phyloP scores from a whole-genome alignment of 2,797 vertebrate species.

The Carduelis carduelis region DNA sequence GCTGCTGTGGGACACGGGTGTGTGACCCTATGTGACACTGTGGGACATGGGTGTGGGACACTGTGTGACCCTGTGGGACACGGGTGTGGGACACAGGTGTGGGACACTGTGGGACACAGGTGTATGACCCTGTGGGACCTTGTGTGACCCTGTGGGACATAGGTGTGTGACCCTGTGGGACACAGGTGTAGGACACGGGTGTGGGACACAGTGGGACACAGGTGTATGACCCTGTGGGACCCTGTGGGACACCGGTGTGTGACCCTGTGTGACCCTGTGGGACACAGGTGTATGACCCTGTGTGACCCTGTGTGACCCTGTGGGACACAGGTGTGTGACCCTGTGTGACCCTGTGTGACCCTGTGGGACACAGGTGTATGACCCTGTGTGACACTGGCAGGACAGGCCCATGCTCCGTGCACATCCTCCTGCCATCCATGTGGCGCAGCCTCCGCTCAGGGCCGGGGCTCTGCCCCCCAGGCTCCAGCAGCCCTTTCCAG shows the following conservation, averaged over 20 bases:
- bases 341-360: no score
- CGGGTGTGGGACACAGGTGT: rapidly evolving
- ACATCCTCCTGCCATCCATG: rapidly evolving
- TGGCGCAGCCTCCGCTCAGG: rapidly evolving
- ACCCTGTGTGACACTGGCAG: neutral
- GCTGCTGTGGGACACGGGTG: neutral
- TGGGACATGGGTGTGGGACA: no score
- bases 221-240: no score
- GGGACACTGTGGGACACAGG: no score
- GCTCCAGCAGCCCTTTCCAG: neutral
- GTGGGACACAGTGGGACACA: neutral
- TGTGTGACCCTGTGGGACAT: neutral
- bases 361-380: neutral
- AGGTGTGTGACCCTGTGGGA: neutral
- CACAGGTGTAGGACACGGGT: neutral
- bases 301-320: no score
- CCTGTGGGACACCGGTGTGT: no score
- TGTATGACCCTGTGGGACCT: no score
- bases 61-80: neutral
- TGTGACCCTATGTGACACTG: no score
- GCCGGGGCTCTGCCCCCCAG: neutral
- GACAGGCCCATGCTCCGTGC: neutral
- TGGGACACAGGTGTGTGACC: neutral
- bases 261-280: neutral
- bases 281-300: no score